Evolutionary conservation across 2,888 invertebrate species (phyloP).

Genomic region (Dolomedes plantarius): DNA sequence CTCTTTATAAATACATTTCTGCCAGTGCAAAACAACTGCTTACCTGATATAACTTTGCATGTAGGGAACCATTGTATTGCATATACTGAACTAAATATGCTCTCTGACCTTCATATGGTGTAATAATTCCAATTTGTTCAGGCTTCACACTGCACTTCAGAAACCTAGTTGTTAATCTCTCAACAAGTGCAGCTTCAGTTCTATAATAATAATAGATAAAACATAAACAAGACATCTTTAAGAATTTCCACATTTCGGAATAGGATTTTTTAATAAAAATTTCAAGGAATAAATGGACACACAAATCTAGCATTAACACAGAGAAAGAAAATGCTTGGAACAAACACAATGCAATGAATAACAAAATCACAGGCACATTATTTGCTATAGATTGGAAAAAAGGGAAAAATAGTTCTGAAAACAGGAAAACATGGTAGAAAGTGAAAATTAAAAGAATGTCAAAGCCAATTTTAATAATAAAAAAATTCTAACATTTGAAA

Average conservation of each 20-base stretch:
- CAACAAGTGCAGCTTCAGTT: slow-evolving; percentile 98
- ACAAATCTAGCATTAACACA: too few relatives aligned
- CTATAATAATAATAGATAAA: slow-evolving; percentile 77
- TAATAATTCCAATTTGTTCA: slow-evolving; percentile 98
- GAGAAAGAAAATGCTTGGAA: too few relatives aligned
- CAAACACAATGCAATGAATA: too few relatives aligned
- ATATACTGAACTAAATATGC: slow-evolving; percentile 98
- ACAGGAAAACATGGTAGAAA: too few relatives aligned
- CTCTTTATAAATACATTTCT: too few relatives aligned
- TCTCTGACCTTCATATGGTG: slow-evolving; percentile 98
- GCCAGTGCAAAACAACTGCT: too few relatives aligned
- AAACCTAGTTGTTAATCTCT: slow-evolving; percentile 97
- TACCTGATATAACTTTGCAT: slow-evolving; percentile 90
- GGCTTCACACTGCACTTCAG: slow-evolving; percentile 96
- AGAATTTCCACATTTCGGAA: neutral
- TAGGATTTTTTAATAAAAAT: neutral
- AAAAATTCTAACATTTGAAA: too few relatives aligned
- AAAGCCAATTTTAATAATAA: too few relatives aligned
- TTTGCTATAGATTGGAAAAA: too few relatives aligned
- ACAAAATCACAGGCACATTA: too few relatives aligned
- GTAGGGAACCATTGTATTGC: slow-evolving; percentile 98
- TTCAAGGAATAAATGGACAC: neutral
- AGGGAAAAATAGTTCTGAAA: too few relatives aligned
- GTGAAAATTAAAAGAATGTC: neutral
- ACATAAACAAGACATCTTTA: neutral